These are phyloP conservation scores for Myotis brandtii DNA, from an alignment of 2,113 vertebrate genomes.

Conservation along the genomic window DNA sequence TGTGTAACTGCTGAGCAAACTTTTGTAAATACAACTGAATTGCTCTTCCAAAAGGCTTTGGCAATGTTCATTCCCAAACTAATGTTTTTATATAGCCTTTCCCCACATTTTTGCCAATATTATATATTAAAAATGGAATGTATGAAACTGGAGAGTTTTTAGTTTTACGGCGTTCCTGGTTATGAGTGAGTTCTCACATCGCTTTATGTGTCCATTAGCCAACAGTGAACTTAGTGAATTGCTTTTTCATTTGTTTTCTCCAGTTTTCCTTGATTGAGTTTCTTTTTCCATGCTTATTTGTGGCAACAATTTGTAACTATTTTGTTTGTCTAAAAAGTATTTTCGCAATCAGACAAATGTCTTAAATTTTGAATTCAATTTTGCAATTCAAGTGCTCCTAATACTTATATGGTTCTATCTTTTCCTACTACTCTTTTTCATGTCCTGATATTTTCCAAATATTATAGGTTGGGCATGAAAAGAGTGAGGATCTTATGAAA, in stretches of 20 bases:
- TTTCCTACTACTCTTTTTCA: not conserved
- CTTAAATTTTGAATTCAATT: not conserved
- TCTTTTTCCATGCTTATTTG: not conserved
- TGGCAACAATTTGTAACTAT: not conserved
- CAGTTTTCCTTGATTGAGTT: not conserved
- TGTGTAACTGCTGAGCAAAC: not conserved
- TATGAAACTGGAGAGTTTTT: not conserved
- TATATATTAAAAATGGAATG: not conserved
- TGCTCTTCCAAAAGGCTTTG: not conserved
- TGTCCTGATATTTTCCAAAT: not conserved
- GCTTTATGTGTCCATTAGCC: not conserved
- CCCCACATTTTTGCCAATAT: not conserved
- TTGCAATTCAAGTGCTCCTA: not conserved
- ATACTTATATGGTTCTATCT: not conserved
- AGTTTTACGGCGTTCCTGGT: not conserved
- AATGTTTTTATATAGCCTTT: not conserved
- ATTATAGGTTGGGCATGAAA: fast-evolving
- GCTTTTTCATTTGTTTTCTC: not conserved
- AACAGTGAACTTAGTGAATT: not conserved
- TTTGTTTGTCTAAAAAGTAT: not conserved
- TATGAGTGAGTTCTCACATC: not conserved
- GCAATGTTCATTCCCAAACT: not conserved
- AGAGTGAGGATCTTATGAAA: not conserved
- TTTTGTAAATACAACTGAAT: not conserved
- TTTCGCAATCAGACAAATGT: not conserved